These are phyloP conservation scores for Drosophila micromelanica DNA, from an alignment of 1,140 invertebrate species.

Conservation along the genomic window DNA sequence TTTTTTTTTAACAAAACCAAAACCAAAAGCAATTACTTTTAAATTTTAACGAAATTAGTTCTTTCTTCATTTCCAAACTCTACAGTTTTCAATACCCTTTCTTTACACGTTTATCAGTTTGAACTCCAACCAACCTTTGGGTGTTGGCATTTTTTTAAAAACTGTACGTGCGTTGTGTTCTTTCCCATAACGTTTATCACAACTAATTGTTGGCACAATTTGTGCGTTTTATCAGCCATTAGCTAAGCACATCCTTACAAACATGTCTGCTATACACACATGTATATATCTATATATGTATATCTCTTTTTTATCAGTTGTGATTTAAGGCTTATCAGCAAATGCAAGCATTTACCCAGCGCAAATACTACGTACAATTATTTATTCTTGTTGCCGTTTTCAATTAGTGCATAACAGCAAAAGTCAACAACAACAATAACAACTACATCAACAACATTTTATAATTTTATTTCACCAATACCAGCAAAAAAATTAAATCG, in stretches of 20 bases:
- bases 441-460: slow-evolving; percentile 33
- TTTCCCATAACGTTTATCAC: slow-evolving; percentile 37
- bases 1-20: too few relatives aligned
- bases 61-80: too few relatives aligned
- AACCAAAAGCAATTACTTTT: too few relatives aligned
- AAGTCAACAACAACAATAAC: slow-evolving; percentile 9
- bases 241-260: neutral
- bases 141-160: neutral
- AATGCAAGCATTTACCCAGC: slow-evolving; percentile 59
- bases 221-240: slow-evolving; percentile 35
- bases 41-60: too few relatives aligned
- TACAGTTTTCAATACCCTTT: too few relatives aligned
- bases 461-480: slow-evolving; percentile 52
- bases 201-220: slow-evolving; percentile 25
- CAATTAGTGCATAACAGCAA: slow-evolving; percentile 62
- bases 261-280: neutral
- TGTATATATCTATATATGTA: slow-evolving; percentile 12
- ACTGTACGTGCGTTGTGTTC: neutral
- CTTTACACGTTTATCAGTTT: too few relatives aligned
- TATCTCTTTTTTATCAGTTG: slow-evolving; percentile 67
- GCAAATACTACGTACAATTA: slow-evolving; percentile 44
- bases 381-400: slow-evolving; percentile 58
- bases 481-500: slow-evolving; percentile 17
- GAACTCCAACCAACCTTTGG: neutral
- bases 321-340: slow-evolving; percentile 68